Evolutionary conservation across 2,113 vertebrate species (phyloP).

Genomic region (Anguilla japonica): DNA sequence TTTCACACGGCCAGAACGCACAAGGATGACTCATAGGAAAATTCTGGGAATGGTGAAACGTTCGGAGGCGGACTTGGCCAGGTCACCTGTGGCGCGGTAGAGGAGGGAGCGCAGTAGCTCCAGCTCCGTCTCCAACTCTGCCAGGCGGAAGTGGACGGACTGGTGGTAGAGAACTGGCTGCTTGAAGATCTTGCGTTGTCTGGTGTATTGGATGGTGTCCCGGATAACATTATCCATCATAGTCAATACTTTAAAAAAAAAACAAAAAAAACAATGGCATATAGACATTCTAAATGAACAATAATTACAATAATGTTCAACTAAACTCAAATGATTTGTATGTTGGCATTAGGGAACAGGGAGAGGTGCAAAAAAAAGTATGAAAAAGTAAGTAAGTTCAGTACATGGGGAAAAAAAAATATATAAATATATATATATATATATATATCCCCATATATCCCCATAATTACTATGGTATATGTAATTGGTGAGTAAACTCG

Average conservation of each 20-base stretch:
- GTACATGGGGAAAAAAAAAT: background rate
- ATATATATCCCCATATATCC: too few relatives aligned
- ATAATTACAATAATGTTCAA: background rate
- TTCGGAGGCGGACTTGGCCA: conserved; percentile 11
- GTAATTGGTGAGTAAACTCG: too few relatives aligned
- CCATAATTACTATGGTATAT: background rate
- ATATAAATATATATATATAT: too few relatives aligned
- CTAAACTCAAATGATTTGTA: background rate
- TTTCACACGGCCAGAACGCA: too few relatives aligned
- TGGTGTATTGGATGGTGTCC: conserved; percentile 78
- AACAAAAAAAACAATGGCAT: background rate
- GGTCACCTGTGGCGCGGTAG: conserved; percentile 66
- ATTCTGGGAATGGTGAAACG: background rate
- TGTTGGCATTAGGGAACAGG: background rate
- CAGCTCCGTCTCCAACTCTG: conserved; percentile 78
- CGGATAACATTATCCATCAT: conserved; percentile 72
- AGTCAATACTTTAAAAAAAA: conserved; percentile 60
- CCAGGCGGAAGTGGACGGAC: conserved; percentile 78
- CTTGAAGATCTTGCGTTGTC: conserved; percentile 74
- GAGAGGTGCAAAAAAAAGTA: background rate
- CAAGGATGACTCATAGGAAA: too few relatives aligned
- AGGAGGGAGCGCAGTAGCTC: conserved; percentile 83
- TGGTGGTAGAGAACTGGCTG: conserved; percentile 77
- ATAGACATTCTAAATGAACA: background rate
- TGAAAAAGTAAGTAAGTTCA: background rate